These are phyloP conservation scores for Ochotona princeps DNA, from an alignment of 2,113 vertebrate species.

Conservation along the genomic window DNA sequence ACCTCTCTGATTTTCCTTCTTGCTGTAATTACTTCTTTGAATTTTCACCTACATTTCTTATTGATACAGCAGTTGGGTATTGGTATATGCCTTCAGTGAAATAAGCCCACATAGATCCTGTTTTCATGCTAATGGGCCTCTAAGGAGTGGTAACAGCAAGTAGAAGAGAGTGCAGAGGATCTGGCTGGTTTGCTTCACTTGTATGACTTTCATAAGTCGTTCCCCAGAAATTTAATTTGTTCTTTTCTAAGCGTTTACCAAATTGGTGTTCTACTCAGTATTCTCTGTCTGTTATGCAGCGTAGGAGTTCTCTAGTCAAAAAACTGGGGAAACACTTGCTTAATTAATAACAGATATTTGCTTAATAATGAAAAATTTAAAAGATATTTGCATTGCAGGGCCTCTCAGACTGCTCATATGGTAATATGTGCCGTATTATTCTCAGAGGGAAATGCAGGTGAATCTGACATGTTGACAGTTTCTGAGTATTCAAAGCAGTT, in stretches of 20 bases:
- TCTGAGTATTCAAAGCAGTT: neutral
- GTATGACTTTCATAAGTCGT: neutral
- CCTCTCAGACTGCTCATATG: neutral
- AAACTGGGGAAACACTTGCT: conserved; percentile 13
- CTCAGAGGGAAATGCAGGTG: neutral
- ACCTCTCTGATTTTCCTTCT: neutral
- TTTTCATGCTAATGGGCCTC: neutral
- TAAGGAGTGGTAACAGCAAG: neutral
- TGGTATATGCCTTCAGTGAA: neutral
- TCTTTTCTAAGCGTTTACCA: neutral
- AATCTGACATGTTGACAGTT: neutral
- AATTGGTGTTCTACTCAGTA: neutral
- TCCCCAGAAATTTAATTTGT: neutral
- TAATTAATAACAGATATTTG: conserved; percentile 48
- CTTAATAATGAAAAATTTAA: neutral
- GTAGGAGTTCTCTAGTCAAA: neutral
- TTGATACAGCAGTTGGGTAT: neutral
- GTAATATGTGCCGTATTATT: neutral
- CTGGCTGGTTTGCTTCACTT: neutral
- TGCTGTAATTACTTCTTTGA: neutral
- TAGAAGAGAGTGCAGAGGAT: neutral
- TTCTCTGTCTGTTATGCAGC: neutral
- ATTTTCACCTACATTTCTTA: neutral
- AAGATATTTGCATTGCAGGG: neutral
- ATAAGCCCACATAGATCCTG: neutral